phyloP scores from a whole-genome alignment of 2,888 invertebrate genomes.

The Clitarchus hookeri region DNA sequence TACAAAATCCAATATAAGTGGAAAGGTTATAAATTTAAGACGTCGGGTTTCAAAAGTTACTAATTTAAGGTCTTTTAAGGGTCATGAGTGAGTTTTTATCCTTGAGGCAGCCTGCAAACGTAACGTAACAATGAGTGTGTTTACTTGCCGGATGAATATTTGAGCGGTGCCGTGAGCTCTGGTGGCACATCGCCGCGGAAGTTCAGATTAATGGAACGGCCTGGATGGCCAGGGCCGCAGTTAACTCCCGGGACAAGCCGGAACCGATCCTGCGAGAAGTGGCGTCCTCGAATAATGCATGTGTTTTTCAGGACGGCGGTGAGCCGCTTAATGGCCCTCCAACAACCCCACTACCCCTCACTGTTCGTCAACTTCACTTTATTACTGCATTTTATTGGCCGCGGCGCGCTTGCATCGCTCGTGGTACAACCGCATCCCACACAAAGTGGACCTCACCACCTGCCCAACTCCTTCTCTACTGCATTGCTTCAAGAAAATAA shows the following conservation, averaged over 20 bases:
- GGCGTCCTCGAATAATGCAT: background rate
- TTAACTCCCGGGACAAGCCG: background rate
- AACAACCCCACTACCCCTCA: background rate
- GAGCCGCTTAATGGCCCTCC: background rate
- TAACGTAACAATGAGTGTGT: too few relatives aligned
- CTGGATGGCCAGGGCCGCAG: background rate
- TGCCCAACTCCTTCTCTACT: background rate
- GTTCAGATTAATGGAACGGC: conserved; percentile 11
- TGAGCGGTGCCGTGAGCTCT: background rate
- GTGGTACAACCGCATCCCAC: background rate
- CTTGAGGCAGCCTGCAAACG: too few relatives aligned
- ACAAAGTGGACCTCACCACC: background rate
- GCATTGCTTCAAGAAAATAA: too few relatives aligned
- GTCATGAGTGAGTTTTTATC: too few relatives aligned
- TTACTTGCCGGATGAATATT: background rate
- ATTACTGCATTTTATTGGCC: conserved; percentile 8
- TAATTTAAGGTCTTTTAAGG: too few relatives aligned
- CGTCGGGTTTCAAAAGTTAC: too few relatives aligned
- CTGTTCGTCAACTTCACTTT: background rate
- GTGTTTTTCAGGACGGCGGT: background rate
- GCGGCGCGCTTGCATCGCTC: conserved; percentile 1
- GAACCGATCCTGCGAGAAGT: background rate
- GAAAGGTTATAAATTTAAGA: too few relatives aligned
- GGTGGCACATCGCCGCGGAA: background rate
- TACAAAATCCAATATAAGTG: too few relatives aligned